Evolutionary conservation across 2,888 invertebrate genomes (phyloP), one percentile per base, ranked within the genome.

Genomic region (Zygogramma bicolorata): DNA sequence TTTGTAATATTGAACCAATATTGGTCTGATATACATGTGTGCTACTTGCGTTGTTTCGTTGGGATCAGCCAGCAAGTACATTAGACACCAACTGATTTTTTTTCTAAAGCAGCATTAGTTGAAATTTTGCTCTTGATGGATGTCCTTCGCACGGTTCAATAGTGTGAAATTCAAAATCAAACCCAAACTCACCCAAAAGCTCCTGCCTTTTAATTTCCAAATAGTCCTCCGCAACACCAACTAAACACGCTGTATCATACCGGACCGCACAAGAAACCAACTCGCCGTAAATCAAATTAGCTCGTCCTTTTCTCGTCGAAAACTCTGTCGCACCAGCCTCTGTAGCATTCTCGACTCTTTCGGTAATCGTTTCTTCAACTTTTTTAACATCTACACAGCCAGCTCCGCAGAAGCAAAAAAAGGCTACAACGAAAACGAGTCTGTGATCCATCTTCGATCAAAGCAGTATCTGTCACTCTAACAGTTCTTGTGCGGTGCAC

Each of bases 131-230:
- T n/a, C n/a, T n/a, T n/a, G n/a, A n/a, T n/a, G n/a, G n/a, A n/a
- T n/a, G n/a, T n/a, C n/a, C n/a, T n/a, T n/a, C n/a, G n/a, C n/a
- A n/a, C n/a, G n/a, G n/a, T n/a, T n/a, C n/a, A n/a, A n/a, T n/a
- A n/a, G n/a, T n/a, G n/a, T n/a, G n/a, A n/a, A n/a, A 25, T 27
- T 10, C 46, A 31, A 34, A 63, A 70, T 10, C 13, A 34, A 34
- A 62, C n/a, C n/a, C n/a, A n/a, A 57, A 79, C 82, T 82, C 70
- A 83, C 84, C 83, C 68, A 84, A 75, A 25, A 84, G 59, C 10
- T 82, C 78, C 6, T 73, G 77, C 62, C 76, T 77, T 60, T 77
- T 75, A 22, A 76, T 70, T 53, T 79, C 79, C 68, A 85, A 77
- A 59, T 78, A 79, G 61, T 78, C 78, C 18, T 81, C 80, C 3